Evolutionary conservation across 23 tunicate genomes (phyloP).

Genomic region (Phallusia fumigata): DNA sequence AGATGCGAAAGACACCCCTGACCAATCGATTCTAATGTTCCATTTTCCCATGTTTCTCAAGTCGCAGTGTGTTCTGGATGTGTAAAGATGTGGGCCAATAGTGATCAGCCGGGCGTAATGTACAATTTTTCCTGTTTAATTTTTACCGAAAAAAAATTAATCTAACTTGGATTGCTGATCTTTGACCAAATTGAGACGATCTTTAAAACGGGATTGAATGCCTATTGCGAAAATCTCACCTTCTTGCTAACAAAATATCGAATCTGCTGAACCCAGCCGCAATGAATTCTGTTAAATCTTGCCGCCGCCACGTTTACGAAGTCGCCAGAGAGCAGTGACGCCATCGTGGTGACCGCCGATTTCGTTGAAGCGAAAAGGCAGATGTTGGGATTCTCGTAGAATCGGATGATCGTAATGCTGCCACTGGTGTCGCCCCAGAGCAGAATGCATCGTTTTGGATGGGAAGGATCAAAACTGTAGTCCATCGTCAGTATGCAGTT

Average conservation of each 20-base stretch:
- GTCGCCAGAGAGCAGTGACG: conserved; percentile 2
- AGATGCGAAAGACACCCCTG: no score
- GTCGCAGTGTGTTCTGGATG: no score
- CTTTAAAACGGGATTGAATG: not conserved
- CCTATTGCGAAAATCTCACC: conserved; percentile 9
- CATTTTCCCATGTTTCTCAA: no score
- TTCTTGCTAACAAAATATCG: conserved; percentile 40
- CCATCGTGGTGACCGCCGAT: not conserved
- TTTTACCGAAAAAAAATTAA: no score
- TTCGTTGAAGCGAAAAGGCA: conserved; percentile 37
- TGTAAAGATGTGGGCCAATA: no score
- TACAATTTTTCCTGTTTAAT: no score
- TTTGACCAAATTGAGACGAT: no score
- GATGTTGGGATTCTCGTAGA: conserved; percentile 46
- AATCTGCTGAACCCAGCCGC: conserved; percentile 58
- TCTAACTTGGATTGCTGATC: no score
- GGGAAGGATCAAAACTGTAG: conserved; percentile 23
- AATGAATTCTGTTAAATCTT: conserved; percentile 26
- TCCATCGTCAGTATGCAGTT: conserved; percentile 54
- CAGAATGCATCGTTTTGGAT: conserved; percentile 36
- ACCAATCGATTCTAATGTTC: no score
- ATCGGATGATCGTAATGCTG: conserved; percentile 40
- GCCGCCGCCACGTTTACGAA: conserved; percentile 17
- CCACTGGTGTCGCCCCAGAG: conserved; percentile 53
- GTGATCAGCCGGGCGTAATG: no score